These are phyloP conservation scores for Cromileptes altivelis DNA, from an alignment of 2,113 vertebrate species.

Conservation along the genomic window DNA sequence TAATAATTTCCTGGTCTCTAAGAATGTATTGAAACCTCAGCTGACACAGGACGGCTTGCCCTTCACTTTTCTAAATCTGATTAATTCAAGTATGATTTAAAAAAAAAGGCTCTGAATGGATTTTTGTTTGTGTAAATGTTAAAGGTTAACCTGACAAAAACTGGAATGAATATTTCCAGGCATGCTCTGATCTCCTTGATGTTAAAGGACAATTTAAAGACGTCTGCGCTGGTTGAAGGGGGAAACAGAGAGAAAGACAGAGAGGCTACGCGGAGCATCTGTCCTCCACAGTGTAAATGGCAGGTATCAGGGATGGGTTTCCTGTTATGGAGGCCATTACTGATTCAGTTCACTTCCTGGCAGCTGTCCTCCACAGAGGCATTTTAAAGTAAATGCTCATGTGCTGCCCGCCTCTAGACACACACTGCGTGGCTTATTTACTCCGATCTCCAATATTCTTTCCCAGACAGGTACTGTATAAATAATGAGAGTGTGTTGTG, in stretches of 20 bases:
- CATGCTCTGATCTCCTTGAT: background rate
- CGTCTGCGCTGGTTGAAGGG: slow-evolving; percentile 7
- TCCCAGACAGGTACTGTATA: slow-evolving; percentile 63
- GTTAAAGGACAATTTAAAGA: slow-evolving; percentile 36
- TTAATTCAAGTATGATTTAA: slow-evolving; percentile 34
- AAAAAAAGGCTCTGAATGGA: slow-evolving; percentile 15
- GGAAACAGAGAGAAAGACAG: slow-evolving; percentile 18
- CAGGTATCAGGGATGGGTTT: slow-evolving; percentile 48
- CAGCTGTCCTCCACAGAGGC: slow-evolving; percentile 45
- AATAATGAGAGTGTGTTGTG: slow-evolving; percentile 64
- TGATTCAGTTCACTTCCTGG: slow-evolving; percentile 60
- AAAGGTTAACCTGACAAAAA: slow-evolving; percentile 47
- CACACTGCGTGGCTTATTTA: slow-evolving; percentile 49
- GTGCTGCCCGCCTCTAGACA: slow-evolving; percentile 25
- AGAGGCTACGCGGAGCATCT: slow-evolving; percentile 21
- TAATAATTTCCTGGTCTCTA: background rate
- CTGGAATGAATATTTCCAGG: slow-evolving; percentile 36
- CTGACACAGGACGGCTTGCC: background rate
- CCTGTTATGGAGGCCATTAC: slow-evolving; percentile 55
- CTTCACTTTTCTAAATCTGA: slow-evolving; percentile 22
- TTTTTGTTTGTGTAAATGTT: slow-evolving; percentile 49
- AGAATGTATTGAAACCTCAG: background rate
- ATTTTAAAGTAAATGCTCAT: slow-evolving; percentile 61
- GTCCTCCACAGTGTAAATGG: slow-evolving; percentile 53
- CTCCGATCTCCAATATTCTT: slow-evolving; percentile 47